Evolutionary conservation across 1,140 invertebrate species (phyloP), one percentile per base, ranked within the genome.

Genomic region (Drosophila tropicalis): DNA sequence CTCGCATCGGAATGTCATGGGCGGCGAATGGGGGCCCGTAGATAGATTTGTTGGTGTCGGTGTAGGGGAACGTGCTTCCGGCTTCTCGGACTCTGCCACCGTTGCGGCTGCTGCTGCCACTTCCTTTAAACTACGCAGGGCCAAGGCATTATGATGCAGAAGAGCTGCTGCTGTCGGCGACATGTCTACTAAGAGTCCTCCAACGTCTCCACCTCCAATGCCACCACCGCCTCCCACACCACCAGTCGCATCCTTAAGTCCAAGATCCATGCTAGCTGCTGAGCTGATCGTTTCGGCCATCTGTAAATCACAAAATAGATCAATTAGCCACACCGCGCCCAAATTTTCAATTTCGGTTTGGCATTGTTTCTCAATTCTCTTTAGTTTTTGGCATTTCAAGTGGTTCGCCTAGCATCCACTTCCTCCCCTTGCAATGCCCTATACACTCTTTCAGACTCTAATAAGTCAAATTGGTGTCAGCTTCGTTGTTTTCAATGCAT

Each of bases 1-100:
- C 79, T 95, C 94, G 87, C 94, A 95, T 80, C 94, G 94, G 81
- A 93, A 94, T 79, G 91, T 93, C 90, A 90, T 81, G 19, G 82
- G 77, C 55, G 90, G 79, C 61, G 79, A 83, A 12, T 86, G 76
- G 12, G 85, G 73, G 15, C 72, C 71, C 15, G 90, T 87, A 66
- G 75, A 87, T 40, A 91, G 77, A 80, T 91, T 91, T 67, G 90
- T 91, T 47, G 84, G 81, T 47, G 89, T 87, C 34, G 84, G 80
- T 47, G 84, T 87, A 7, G 76, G 77, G 17, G 76, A 79, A 41
- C 69, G 80, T 32, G 73, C 64, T 57, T 86, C 82, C 79, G 76
- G 71, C 25, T 62, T 89, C 84, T 65, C 74, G 2, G 58, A 54
- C 13, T 62, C 76, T 3, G 76, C 65, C 6, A 40, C 61, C 7